A percentile compares a stretch with the other conserved stretches of the same genome.
These are phyloP conservation scores for Danio rerio DNA, from an alignment of 2,113 vertebrate species.

Conservation along the genomic window GRCz12tu NC_133191.1:13998001-13998500, in stretches of 20 bases:
- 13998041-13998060: too few relatives aligned
- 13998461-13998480: constrained; percentile 87
- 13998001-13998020: too few relatives aligned
- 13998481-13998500: constrained; percentile 90
- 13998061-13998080: too few relatives aligned
- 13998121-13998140: too few relatives aligned
- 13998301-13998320: constrained; percentile 71
- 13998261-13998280: constrained; percentile 88
- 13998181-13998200: constrained; percentile 87
- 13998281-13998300: constrained; percentile 88
- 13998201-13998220: constrained; percentile 87
- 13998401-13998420: constrained; percentile 84
- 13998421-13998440: constrained; percentile 90
- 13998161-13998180: constrained; percentile 78
- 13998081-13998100: too few relatives aligned
- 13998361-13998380: constrained; percentile 88
- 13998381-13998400: constrained; percentile 85
- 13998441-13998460: constrained; percentile 91
- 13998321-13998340: constrained; percentile 73
- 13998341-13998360: constrained; percentile 74
- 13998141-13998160: too few relatives aligned
- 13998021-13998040: too few relatives aligned
- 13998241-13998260: constrained; percentile 87
- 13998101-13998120: too few relatives aligned
- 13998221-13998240: constrained; percentile 90